Evolutionary conservation across 2,113 vertebrate species (phyloP), one percentile per base, ranked within the genome.

Genomic region (Sisor rabdophorus): DNA sequence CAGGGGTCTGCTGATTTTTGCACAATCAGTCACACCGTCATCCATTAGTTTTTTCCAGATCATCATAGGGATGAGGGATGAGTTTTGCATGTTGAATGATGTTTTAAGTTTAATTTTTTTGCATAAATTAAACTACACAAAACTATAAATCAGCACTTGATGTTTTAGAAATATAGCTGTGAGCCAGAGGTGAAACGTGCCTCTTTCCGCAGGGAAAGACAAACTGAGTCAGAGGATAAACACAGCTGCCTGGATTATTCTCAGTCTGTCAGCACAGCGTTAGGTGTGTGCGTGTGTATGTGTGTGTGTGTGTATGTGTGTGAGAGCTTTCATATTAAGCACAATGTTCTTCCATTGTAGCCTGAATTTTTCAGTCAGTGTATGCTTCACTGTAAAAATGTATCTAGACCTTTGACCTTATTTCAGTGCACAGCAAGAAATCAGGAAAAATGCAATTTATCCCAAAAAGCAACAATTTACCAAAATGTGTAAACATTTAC

Each of bases 171-270:
- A 50, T 3, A 32, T 28, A 13, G 52, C 19, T 2, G n/a, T 28
- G 9, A 47, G 20, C 59, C 26, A 6, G 32, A 44, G 9, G 30
- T 67, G 32, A 68, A 56, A 68, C 19, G 26, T 69, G 65, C 53
- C 17, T 6, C 30, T 59, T 20, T 69, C 63, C 47, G 53, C 28
- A n/a, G 76, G 65, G 16, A 68, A 63, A 77, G 54, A 80, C 73
- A 82, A 44, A 44, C 40, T 44, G 40, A 83, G 79, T 75, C 54
- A 20, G 10, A 88, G 87, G 84, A 91, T 85, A 89, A 89, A 90
- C 87, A 91, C 89, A 91, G 90, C 88, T 90, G 89, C 82, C 78
- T 26, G 47, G 56, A 32, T 75, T 81, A 69, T 73, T 54, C 78
- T 54, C 54, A 59, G 19, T 61, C 56, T 68, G 47, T 58, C 48